Conservation (phyloP, 2,888 invertebrate species). For the Pollenia amentaria region DNA sequence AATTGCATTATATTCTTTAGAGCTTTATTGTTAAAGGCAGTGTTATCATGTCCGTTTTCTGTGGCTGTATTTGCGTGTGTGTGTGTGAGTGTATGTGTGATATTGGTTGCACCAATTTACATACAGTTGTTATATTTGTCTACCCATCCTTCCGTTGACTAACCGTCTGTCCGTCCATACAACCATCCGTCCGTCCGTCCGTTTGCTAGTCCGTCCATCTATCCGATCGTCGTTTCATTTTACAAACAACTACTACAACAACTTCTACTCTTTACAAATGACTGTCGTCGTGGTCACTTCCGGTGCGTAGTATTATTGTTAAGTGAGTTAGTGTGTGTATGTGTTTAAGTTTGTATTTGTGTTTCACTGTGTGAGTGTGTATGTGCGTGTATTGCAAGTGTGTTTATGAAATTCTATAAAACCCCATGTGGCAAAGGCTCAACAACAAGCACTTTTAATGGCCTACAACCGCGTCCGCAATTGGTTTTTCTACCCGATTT, state of each 20-base stretch:
- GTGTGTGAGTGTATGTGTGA: constrained; percentile 5
- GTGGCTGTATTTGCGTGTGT: not conserved
- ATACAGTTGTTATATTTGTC: constrained; percentile 60
- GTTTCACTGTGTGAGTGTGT: constrained; percentile 24
- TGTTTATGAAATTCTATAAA: constrained; percentile 65
- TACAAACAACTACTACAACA: constrained; percentile 63
- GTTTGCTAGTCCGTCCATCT: constrained; percentile 43
- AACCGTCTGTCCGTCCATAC: constrained; percentile 21
- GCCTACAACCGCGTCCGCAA: constrained; percentile 71
- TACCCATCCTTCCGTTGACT: constrained; percentile 55
- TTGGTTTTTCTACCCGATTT: constrained; percentile 59
- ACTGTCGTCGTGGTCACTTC: constrained; percentile 74
- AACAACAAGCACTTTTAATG: constrained; percentile 74
- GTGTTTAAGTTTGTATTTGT: constrained; percentile 21
- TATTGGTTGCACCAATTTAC: constrained; percentile 59
- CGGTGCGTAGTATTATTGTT: constrained; percentile 70
- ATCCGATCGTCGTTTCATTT: constrained; percentile 49
- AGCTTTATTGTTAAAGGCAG: constrained; percentile 64
- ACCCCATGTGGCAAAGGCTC: constrained; percentile 73
- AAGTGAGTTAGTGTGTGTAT: constrained; percentile 35
- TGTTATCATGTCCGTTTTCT: constrained; percentile 57
- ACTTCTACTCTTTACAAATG: constrained; percentile 68
- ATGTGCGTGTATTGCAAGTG: constrained; percentile 39
- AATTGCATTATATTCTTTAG: constrained; percentile 24
- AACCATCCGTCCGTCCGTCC: constrained; percentile 12